Base-by-base conservation (phyloP, 2,113 vertebrate genomes). In the Protobothrops mucrosquamatus region DNA sequence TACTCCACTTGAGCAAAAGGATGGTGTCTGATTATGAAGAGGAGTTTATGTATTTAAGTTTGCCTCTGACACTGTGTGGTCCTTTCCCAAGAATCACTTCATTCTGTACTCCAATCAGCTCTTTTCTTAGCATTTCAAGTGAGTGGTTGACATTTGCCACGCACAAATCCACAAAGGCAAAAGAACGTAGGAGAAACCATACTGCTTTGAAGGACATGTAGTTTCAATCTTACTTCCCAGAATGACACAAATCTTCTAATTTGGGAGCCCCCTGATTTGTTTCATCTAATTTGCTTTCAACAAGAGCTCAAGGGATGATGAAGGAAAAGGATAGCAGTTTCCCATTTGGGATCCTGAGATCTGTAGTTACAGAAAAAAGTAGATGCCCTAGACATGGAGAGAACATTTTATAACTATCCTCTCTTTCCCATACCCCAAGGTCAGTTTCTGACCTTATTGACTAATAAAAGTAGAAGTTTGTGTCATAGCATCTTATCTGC, bases 61-160 rank as follows among this genome's bases (percentile, higher is more conserved):
- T 90, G 23, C 15, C n/a, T 64, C 86, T 43, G 86, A 69, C 43
- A 90, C 9, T 85, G 46, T 52, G 74, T 93, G 92, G 92, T 87
- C 55, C 23, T 87, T 61, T 51, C 88, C 86, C 18, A 26, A 90
- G 92, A 51, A 54, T 64, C 69, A 43, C 46, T 93, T 93, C 23
- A 64, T 86, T 34, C 92, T 59, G 81, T 56, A 57, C 4, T 34
- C 39, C 87, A 69, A 3, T 56, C 22, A 20, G 22, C 12, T 52
- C 46, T 85, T 93, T 86, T 48, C n/a, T 29, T 39, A 29, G 22
- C 55, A 4, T 87, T 54, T 90, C 57, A 14, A 89, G 46, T 54
- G 46, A 26, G 23, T 23, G 59, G 55, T 20, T 90, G 18, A 18
- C 48, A 26, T 93, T 46, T n/a, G 34, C 15, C 34, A 29, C 22